Base-by-base conservation (phyloP, 2,888 invertebrate species). In the Orthonevra nobilis region DNA sequence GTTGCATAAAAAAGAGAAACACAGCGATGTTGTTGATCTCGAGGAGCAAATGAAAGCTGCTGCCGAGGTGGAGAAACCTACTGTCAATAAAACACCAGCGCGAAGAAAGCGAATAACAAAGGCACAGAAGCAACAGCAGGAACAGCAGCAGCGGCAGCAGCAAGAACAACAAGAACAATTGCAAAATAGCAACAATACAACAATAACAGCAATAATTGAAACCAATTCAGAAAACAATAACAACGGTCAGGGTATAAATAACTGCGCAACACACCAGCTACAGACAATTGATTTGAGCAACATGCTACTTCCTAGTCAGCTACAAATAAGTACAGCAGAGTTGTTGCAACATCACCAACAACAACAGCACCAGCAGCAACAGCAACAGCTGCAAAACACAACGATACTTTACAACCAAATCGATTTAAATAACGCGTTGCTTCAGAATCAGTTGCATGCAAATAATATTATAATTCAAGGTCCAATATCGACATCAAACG, bases 1-100 rank as follows among this genome's bases (percentile, higher is more conserved):
- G 81, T 86, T 87, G 87, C 87, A 87, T 82, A 87, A 87, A 74
- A 87, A 87, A 82, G 87, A 87, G 50, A 87, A 87, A 56, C 87
- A 87, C 56, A 86, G 86, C 5, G 87, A 86, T 56, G 82, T 85
- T 30, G 82, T 84, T 2, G 84, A 85, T 73, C 83, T 84, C 32
- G 85, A 83, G 12, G 73, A 79, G 10, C 56, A 63, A 58, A 40
- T 74, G 46, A 81, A 63, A 10, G 68, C 74, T n/a, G 48, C 68
- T 1, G 82, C 82, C 0, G 69, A 60, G 1, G 81, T 82, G 1
- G 66, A 79, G 2, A 84, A 85, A 60, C 83, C 84, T 0, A 56
- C 82, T 3, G 23, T 64, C 20, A 30, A 6, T 1, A 79, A 79
- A n/a, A 48, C 73, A 20, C 50, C 81, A 12, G 69, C 26, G 20